Evolutionary conservation across 2,888 invertebrate species (phyloP), one percentile per base, ranked within the genome.

Genomic region (Himalopsyche kuldschensis): DNA sequence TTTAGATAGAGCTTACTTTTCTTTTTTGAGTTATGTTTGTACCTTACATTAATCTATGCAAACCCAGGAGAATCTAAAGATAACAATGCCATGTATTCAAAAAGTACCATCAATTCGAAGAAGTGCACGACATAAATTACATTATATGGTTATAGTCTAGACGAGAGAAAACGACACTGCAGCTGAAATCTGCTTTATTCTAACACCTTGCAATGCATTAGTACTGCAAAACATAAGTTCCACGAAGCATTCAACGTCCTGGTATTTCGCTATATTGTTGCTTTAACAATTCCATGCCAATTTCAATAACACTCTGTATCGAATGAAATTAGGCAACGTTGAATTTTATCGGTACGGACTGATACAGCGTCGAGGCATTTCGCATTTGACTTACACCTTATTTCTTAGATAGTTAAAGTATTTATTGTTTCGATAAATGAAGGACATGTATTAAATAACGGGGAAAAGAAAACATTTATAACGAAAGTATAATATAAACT

Each of bases 61-160:
- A 15, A 41, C 41, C 11, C 15, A 15, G 15, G 1, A 3, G 41
- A 4, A 41, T 55, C 24, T 24, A 27, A 24, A 75, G 24, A 32
- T 80, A 11, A 31, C 41, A 30, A 69, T 20, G 46, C 6, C n/a
- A 20, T 27, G 35, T 15, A 27, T 15, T 35, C 35, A 24, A 75
- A 75, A 75, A 41, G 41, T 80, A 75, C 48, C 32, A 47, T 75
- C 75, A 27, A 75, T 80, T 75, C 69, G 75, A 32, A 55, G 75
- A 46, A 75, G 69, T 63, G 31, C 20, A 35, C 31, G 41, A 80
- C 80, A 80, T 80, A 80, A 80, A 80, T 80, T 80, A 8, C 31
- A 41, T 80, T 80, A 80, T 80, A 80, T 80, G 80, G 80, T 75
- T 30, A 35, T 30, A 11, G 80, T 80, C 80, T 80, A 80, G 80